Base-by-base conservation (phyloP, 2,797 vertebrate species). In the Gallirallus australis region DNA sequence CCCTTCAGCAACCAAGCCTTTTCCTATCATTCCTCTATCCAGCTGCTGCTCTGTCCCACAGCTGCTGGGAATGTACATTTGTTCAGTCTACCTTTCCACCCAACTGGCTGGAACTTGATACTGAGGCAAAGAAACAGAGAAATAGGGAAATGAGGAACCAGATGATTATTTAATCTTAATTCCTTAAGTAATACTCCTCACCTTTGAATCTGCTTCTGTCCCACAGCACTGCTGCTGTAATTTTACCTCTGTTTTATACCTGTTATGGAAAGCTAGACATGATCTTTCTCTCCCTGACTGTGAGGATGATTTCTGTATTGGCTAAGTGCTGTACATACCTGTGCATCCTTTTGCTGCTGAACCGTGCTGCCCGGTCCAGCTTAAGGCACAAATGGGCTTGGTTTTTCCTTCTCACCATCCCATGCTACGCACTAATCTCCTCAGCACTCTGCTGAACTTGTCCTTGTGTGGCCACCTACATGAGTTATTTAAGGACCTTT, bases 391-490 rank as follows among this genome's bases (percentile, higher is more conserved):
- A 71, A 45, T 10, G 8, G 31, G 27, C 11, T 19, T 42, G 42
- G 31, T 42, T 78, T 27, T 47, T 78, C 8, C 37, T 78, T 72
- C 31, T 50, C 16, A 19, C 30, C 47, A 40, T 60, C 9, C 5
- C 57, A 24, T 47, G 50, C 48, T 42, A 15, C 0, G 0, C 21
- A 12, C 16, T 19, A 52, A 3, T 14, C 8, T 45, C 28, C n/a
- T 45, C 56, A 69, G 28, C 45, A 9, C 42, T 57, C 42, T 16
- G 4, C 9, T 27, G 48, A 15, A n/a, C 35, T 21, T 80, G 9
- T 69, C 35, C 35, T n/a, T 30, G 16, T 18, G n/a, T 21, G 30
- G 28, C 64, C 42, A 57, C 9, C 14, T 18, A 37, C 31, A 12
- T 28, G 23, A 18, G 40, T 15, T 47, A n/a, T 37, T 57, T 52